A percentile compares a stretch with the other conserved stretches of the same genome.
Conservation (phyloP, 2,113 vertebrate species). For the Ictidomys tridecemlineatus region DNA sequence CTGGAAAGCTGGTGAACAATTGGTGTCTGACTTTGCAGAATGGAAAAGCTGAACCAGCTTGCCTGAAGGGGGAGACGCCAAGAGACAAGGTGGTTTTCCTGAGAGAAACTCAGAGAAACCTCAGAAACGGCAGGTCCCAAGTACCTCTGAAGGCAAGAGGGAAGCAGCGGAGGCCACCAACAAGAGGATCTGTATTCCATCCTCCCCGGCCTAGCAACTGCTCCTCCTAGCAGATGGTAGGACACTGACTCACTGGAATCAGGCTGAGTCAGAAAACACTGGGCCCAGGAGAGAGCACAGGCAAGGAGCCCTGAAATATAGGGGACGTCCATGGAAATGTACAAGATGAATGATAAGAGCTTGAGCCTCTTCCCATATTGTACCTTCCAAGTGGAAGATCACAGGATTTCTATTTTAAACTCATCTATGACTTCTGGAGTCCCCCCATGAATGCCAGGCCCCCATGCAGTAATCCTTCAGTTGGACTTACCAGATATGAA, state of each 20-base stretch:
- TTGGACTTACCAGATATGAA: background rate
- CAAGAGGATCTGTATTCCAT: background rate
- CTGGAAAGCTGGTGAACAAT: background rate
- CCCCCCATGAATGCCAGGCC: background rate
- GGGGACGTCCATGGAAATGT: background rate
- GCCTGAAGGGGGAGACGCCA: background rate
- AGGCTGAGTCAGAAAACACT: background rate
- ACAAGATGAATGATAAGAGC: background rate
- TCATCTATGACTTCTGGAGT: background rate
- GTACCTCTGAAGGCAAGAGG: background rate
- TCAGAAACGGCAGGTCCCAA: background rate
- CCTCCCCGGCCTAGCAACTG: accelerated
- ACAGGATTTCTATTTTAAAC: background rate
- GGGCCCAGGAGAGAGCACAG: background rate
- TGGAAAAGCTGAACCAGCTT: background rate
- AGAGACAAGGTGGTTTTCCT: background rate
- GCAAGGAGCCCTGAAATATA: background rate
- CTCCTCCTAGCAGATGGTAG: background rate
- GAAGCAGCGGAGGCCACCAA: no score
- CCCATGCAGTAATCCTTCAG: background rate
- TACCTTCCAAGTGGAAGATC: background rate
- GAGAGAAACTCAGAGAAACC: background rate
- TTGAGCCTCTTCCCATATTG: background rate
- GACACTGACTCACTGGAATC: background rate
- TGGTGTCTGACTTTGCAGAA: background rate